Evolutionary conservation across 1,140 invertebrate genomes (phyloP).

Genomic region (Saxidomus purpurata): DNA sequence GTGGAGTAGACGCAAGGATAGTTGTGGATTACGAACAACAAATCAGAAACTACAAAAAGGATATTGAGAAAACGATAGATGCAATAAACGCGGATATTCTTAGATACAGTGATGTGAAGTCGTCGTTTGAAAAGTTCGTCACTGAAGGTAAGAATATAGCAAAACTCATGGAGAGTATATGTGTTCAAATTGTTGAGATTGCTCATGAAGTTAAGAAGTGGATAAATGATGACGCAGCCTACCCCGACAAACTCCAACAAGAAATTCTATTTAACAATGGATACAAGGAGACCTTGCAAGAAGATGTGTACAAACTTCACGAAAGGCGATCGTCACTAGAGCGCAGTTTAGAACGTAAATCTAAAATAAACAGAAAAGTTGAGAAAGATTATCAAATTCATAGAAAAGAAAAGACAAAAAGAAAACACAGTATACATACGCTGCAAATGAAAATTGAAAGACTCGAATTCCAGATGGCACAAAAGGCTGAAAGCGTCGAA

Average conservation of each 20-base stretch:
- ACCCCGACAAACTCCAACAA: slow-evolving; percentile 75
- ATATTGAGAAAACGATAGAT: slow-evolving; percentile 73
- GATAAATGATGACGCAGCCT: slow-evolving; percentile 73
- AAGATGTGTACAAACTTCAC: slow-evolving; percentile 70
- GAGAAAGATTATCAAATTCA: slow-evolving; percentile 69
- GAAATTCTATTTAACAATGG: slow-evolving; percentile 75
- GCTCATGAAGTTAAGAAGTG: slow-evolving; percentile 74
- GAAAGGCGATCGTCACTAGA: slow-evolving; percentile 49
- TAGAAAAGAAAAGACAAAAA: slow-evolving; percentile 72
- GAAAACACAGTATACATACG: slow-evolving; percentile 73
- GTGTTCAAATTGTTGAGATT: slow-evolving; percentile 74
- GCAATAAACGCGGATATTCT: slow-evolving; percentile 74
- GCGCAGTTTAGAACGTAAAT: slow-evolving; percentile 68
- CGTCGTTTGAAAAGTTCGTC: slow-evolving; percentile 74
- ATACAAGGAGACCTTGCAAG: slow-evolving; percentile 73
- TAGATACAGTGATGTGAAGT: slow-evolving; percentile 76
- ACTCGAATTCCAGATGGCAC: slow-evolving; percentile 69
- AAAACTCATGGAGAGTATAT: slow-evolving; percentile 76
- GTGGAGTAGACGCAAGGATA: slow-evolving; percentile 70
- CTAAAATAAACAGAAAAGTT: slow-evolving; percentile 47
- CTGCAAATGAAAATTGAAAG: slow-evolving; percentile 71
- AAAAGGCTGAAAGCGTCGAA: slow-evolving; percentile 68
- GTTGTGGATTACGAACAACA: slow-evolving; percentile 74
- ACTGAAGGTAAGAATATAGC: slow-evolving; percentile 70
- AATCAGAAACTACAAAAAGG: slow-evolving; percentile 69